phyloP scores from a whole-genome alignment of 1,140 invertebrate genomes.

The Eumeta japonica region DNA sequence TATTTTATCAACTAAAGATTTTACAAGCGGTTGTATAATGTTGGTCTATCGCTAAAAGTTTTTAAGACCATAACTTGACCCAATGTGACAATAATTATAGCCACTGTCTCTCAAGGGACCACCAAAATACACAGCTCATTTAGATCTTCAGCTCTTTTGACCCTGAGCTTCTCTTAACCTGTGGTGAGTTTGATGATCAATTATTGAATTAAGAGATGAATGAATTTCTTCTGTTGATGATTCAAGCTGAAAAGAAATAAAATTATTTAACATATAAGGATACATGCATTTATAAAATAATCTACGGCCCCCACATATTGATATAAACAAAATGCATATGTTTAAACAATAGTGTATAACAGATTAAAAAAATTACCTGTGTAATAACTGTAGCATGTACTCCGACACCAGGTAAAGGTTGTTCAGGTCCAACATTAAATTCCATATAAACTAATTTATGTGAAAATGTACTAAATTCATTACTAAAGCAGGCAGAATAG shows the following conservation, averaged over 20 bases:
- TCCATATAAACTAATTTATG: slow-evolving; percentile 99
- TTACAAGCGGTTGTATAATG: slow-evolving; percentile 47
- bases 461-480: slow-evolving; percentile 99
- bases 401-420: slow-evolving; percentile 78
- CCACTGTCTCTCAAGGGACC: slow-evolving; percentile 89
- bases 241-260: slow-evolving; percentile 75
- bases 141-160: slow-evolving; percentile 91
- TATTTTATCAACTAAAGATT: slow-evolving; percentile 28
- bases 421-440: slow-evolving; percentile 92
- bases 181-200: slow-evolving; percentile 96
- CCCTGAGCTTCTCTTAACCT: slow-evolving; percentile 90
- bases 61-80: slow-evolving; percentile 90
- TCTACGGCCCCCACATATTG: no score
- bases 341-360: slow-evolving; percentile 1
- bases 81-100: slow-evolving; percentile 81
- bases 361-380: slow-evolving; percentile 66
- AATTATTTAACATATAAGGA: slow-evolving; percentile 8
- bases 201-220: slow-evolving; percentile 79
- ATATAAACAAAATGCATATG: slow-evolving; percentile 5
- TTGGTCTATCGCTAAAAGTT: slow-evolving; percentile 84
- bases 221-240: slow-evolving; percentile 86
- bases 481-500: slow-evolving; percentile 94
- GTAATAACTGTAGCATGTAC: slow-evolving; percentile 94
- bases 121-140: slow-evolving; percentile 90
- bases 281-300: slow-evolving; percentile 1